Evolutionary conservation across 2,113 vertebrate species (phyloP).

Genomic region (Eublepharis macularius): DNA sequence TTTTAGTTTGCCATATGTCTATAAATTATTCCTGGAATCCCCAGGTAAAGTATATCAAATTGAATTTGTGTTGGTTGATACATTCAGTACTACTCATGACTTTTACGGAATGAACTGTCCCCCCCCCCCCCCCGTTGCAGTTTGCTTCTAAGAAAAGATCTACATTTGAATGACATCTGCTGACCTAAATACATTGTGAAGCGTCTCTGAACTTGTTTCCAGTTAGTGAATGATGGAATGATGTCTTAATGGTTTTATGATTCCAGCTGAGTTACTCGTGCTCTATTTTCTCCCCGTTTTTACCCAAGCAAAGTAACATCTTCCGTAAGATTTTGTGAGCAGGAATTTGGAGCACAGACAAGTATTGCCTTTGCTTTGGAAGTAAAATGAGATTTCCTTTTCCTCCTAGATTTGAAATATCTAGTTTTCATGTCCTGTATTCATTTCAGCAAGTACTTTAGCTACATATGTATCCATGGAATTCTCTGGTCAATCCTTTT

Average conservation of each 20-base stretch:
- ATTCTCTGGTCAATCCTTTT: not conserved
- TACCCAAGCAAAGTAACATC: not conserved
- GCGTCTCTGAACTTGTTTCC: conserved; percentile 2
- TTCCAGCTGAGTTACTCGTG: not conserved
- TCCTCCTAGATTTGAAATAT: not conserved
- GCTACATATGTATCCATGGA: not conserved
- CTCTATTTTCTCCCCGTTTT: not conserved
- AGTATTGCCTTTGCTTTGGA: not conserved
- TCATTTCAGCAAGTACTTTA: not conserved
- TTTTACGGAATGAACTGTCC: not conserved
- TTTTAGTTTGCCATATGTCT: not conserved
- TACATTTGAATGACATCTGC: not conserved
- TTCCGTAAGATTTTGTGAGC: not conserved
- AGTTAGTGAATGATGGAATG: not conserved
- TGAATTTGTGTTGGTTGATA: not conserved
- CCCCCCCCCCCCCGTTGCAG: not conserved
- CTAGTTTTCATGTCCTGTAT: not conserved
- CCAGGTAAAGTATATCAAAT: not conserved
- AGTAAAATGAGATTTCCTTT: not conserved
- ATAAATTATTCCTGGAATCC: not conserved
- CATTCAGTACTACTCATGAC: not conserved
- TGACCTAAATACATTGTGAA: conserved; percentile 8
- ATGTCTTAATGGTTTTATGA: conserved; percentile 18
- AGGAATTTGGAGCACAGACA: not conserved
- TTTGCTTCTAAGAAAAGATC: not conserved